Percentiles rank a stretch among this genome's conserved stretches.
Conservation (phyloP, 2,888 invertebrate genomes). For the Allygus modestus region DNA sequence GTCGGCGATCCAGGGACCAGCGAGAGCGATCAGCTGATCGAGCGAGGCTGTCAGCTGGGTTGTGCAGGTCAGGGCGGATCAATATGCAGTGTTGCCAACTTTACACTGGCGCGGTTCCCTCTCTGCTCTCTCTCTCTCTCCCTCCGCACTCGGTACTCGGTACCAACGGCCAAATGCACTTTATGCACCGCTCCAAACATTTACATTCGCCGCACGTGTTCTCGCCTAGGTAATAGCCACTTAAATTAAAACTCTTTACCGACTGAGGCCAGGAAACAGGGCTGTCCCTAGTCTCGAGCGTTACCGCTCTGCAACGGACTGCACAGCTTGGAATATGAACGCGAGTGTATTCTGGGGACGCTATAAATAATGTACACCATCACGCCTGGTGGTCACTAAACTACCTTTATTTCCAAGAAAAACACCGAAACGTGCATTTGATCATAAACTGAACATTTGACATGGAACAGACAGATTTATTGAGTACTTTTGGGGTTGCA, state of each 20-base stretch:
- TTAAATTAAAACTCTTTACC: constrained; percentile 16
- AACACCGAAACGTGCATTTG: too few species aligned
- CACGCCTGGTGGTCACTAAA: too few species aligned
- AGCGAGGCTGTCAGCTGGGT: constrained; percentile 29
- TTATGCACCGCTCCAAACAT: constrained; percentile 32
- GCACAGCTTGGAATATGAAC: too few species aligned
- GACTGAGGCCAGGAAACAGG: background rate
- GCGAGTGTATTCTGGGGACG: too few species aligned
- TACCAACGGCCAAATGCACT: constrained; percentile 22
- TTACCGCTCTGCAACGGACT: too few species aligned
- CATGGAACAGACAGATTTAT: too few species aligned
- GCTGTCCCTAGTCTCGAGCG: too few species aligned
- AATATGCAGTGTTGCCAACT: constrained; percentile 31
- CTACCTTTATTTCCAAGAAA: too few species aligned
- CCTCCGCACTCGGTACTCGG: background rate
- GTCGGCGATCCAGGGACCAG: background rate
- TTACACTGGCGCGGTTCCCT: background rate
- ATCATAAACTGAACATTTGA: too few species aligned
- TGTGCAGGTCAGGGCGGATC: constrained; percentile 45
- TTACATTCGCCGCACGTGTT: constrained; percentile 18
- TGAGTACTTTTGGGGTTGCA: too few species aligned
- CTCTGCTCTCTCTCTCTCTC: background rate
- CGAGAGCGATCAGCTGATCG: constrained; percentile 8
- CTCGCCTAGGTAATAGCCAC: background rate
- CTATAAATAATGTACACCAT: too few species aligned